phyloP scores from a whole-genome alignment of 2,888 invertebrate species.

The Pyrrhia umbra region DNA sequence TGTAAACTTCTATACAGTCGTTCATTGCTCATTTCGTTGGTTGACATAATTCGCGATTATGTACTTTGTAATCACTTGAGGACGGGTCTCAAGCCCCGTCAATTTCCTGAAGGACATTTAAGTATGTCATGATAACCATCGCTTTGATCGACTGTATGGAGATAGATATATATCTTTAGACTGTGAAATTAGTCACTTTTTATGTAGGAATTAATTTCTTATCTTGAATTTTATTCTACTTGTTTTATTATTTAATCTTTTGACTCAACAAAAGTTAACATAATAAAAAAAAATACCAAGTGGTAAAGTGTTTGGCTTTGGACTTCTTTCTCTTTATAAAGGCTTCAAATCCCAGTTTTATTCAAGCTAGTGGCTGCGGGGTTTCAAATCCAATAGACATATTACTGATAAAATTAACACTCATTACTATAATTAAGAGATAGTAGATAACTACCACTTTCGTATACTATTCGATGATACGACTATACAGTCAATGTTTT shows the following conservation, averaged over 20 bases:
- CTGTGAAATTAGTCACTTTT: slow-evolving; percentile 6
- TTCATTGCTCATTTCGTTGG: not conserved
- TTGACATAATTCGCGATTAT: no score
- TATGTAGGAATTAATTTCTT: slow-evolving; percentile 13
- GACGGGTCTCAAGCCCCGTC: not conserved
- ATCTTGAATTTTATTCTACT: slow-evolving; percentile 25
- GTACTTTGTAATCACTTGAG: not conserved
- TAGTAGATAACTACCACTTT: not conserved
- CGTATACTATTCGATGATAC: not conserved
- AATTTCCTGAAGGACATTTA: not conserved
- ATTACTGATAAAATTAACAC: not conserved
- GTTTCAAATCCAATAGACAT: not conserved
- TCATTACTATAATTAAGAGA: not conserved
- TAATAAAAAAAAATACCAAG: not conserved
- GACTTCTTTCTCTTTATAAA: slow-evolving; percentile 3
- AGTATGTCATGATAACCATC: not conserved
- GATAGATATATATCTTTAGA: slow-evolving; percentile 15
- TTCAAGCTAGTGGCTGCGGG: slow-evolving; percentile 13
- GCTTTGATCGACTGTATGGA: slow-evolving; percentile 6
- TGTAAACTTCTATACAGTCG: slow-evolving; percentile 27
- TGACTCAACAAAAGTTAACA: slow-evolving; percentile 44
- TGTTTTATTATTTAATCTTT: slow-evolving; percentile 34
- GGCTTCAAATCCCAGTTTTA: no score
- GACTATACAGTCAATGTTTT: slow-evolving; percentile 8
- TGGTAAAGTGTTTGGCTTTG: not conserved